phyloP scores from a whole-genome alignment of 2,888 invertebrate genomes.

The Polyommatus icarus region DNA sequence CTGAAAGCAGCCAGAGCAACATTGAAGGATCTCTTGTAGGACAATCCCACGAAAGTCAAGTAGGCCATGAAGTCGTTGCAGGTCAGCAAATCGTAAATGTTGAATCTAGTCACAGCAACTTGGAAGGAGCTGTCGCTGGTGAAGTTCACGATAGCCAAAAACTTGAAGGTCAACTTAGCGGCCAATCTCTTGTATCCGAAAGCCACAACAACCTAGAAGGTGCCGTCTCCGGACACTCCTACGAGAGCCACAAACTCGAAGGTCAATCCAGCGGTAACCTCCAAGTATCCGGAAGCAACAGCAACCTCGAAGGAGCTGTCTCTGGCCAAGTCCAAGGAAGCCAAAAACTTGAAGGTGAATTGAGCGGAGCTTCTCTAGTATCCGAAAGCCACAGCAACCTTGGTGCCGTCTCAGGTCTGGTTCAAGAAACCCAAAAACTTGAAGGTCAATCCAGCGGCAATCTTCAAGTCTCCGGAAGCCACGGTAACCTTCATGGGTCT shows the following conservation, averaged over 20 bases:
- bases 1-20: conserved; percentile 7
- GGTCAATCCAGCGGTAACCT: not conserved
- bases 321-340: not conserved
- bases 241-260: not conserved
- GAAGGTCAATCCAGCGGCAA: conserved; percentile 12
- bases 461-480: not conserved
- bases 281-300: conserved; percentile 14
- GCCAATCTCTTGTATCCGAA: conserved; percentile 24
- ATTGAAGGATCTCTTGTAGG: conserved; percentile 6
- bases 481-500: not conserved
- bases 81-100: not conserved
- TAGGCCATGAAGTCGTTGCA: not conserved
- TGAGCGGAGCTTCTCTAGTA: not conserved
- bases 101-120: conserved; percentile 15
- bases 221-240: not conserved
- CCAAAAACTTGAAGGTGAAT: conserved; percentile 7
- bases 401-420: not conserved
- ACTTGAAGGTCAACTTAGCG: conserved; percentile 3
- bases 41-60: not conserved
- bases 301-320: not conserved
- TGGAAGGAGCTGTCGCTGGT: conserved; percentile 22
- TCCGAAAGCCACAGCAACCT: not conserved
- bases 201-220: not conserved
- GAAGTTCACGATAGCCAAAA: conserved; percentile 25
- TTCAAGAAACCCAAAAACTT: not conserved